A percentile compares a stretch with the other conserved stretches of the same genome.
phyloP scores from a whole-genome alignment of 2,888 invertebrate species.

The Byasa hedistus region DNA sequence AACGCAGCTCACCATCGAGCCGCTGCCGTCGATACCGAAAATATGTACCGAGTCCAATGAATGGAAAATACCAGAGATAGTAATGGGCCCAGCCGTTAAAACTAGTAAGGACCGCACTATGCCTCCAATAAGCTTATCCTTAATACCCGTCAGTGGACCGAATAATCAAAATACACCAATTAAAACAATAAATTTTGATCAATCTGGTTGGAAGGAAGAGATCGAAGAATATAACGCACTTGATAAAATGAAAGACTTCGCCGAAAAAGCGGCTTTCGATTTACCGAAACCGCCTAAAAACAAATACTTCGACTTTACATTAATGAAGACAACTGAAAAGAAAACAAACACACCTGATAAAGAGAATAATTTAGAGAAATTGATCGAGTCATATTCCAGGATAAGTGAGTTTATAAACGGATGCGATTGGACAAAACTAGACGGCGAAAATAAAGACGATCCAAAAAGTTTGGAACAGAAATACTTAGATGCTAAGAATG shows the following conservation, averaged over 20 bases:
- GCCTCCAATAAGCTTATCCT: slow-evolving; percentile 72
- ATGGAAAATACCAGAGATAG: slow-evolving; percentile 67
- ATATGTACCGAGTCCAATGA: slow-evolving; percentile 45
- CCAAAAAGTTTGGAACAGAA: slow-evolving; percentile 65
- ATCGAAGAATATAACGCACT: slow-evolving; percentile 71
- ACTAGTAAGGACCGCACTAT: slow-evolving; percentile 61
- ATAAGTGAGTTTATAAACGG: slow-evolving; percentile 75
- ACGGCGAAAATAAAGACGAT: slow-evolving; percentile 59
- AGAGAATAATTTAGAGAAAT: slow-evolving; percentile 65
- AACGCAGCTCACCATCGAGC: slow-evolving; percentile 73
- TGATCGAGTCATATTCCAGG: slow-evolving; percentile 71
- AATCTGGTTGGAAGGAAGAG: slow-evolving; percentile 58
- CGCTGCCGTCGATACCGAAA: slow-evolving; percentile 58
- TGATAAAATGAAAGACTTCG: slow-evolving; percentile 77
- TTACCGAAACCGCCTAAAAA: slow-evolving; percentile 62
- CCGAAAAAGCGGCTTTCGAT: slow-evolving; percentile 73
- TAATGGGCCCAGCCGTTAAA: slow-evolving; percentile 58
- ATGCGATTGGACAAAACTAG: slow-evolving; percentile 70
- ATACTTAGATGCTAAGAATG: slow-evolving; percentile 73
- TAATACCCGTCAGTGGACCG: slow-evolving; percentile 67
- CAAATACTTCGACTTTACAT: slow-evolving; percentile 56
- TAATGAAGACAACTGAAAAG: slow-evolving; percentile 53
- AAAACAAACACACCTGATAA: slow-evolving; percentile 52
- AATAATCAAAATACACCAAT: slow-evolving; percentile 63
- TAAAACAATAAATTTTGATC: slow-evolving; percentile 59